Conservation (phyloP, 1,140 invertebrate species). For the Drosophila carrolli region DNA sequence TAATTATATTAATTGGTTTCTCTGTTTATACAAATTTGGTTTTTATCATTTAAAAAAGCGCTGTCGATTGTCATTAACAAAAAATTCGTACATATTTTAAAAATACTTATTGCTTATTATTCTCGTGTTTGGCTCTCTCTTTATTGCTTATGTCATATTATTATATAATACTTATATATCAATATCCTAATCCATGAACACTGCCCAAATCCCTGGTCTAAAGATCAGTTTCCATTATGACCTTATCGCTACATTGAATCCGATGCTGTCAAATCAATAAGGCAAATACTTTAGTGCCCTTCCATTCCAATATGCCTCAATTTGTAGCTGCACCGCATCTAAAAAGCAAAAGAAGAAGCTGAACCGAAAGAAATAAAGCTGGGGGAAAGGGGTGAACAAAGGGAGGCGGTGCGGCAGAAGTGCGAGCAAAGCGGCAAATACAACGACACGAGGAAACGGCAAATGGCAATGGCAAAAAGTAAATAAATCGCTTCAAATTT, state of each 20-base stretch:
- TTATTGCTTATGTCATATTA: no score
- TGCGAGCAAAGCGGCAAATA: conserved; percentile 47
- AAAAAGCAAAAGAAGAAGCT: conserved; percentile 11
- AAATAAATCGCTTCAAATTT: conserved; percentile 82
- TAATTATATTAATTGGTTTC: not conserved
- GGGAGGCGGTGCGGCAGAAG: conserved; percentile 9
- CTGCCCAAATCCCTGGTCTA: conserved; percentile 36
- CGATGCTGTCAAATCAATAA: conserved; percentile 60
- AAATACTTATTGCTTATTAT: no score
- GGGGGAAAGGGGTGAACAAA: conserved; percentile 2
- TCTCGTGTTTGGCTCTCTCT: no score
- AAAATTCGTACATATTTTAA: not conserved
- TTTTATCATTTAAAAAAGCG: no score
- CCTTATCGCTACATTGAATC: conserved; percentile 49
- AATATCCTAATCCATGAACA: conserved; percentile 14
- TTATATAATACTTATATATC: not conserved
- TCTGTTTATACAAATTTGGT: not conserved
- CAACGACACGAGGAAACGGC: conserved; percentile 61
- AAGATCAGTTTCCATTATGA: conserved; percentile 46
- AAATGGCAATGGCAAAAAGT: conserved; percentile 78
- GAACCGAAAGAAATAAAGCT: conserved; percentile 16
- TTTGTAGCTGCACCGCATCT: conserved; percentile 76
- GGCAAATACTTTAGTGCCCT: conserved; percentile 56
- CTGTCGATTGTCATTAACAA: not conserved
- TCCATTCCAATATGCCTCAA: conserved; percentile 71